phyloP scores from a whole-genome alignment of 2,888 invertebrate genomes.

The Sphaerophoria taeniata region DNA sequence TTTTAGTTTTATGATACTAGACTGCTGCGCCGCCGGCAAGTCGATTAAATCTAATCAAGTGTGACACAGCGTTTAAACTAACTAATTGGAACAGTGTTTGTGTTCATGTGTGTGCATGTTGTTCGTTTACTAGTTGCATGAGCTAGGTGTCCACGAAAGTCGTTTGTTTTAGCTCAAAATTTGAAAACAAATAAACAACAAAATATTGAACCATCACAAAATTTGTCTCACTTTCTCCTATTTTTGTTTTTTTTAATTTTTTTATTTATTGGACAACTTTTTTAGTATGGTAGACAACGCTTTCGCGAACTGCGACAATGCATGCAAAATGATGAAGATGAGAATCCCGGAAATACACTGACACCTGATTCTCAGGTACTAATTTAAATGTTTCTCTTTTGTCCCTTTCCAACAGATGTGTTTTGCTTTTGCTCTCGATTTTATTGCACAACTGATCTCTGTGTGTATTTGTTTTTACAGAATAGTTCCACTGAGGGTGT shows the following conservation, averaged over 20 bases:
- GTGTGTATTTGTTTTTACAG: conserved; percentile 75
- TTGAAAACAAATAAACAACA: conserved; percentile 44
- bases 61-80: conserved; percentile 49
- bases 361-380: conserved; percentile 89
- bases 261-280: conserved; percentile 68
- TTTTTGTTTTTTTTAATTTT: conserved; percentile 69
- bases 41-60: conserved; percentile 65
- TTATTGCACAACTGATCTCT: not conserved
- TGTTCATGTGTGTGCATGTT: conserved; percentile 21
- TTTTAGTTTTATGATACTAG: conserved; percentile 1
- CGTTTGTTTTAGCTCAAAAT: conserved; percentile 22
- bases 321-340: conserved; percentile 94
- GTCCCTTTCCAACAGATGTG: conserved; percentile 19
- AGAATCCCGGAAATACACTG: conserved; percentile 86
- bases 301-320: conserved; percentile 93
- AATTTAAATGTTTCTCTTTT: conserved; percentile 67
- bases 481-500: conserved; percentile 89
- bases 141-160: conserved; percentile 10
- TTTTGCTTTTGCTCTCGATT: not conserved
- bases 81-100: conserved; percentile 39
- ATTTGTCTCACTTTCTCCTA: conserved; percentile 68
- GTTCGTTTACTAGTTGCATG: conserved; percentile 44
- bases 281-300: conserved; percentile 86
- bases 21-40: not conserved
- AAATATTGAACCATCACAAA: conserved; percentile 48